phyloP scores from a whole-genome alignment of 2,888 invertebrate species.

The Steinernema carpocapsae region DNA sequence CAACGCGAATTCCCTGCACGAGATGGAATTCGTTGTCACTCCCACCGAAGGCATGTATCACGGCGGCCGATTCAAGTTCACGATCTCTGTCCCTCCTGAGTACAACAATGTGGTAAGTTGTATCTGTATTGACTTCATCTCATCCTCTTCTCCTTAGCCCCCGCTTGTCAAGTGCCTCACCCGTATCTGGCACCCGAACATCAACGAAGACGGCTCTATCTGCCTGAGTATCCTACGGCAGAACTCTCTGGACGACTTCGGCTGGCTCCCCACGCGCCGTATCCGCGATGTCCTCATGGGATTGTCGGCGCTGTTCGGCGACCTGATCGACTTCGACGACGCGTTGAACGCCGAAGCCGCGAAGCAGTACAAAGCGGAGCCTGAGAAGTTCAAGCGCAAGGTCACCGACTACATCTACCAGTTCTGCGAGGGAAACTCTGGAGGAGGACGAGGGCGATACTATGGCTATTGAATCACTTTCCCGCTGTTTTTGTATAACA shows the following conservation, averaged over 20 bases:
- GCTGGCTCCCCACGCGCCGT: constrained; percentile 90
- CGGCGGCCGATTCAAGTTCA: constrained; percentile 85
- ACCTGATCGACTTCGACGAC: constrained; percentile 92
- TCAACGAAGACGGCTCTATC: constrained; percentile 88
- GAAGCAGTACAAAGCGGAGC: constrained; percentile 83
- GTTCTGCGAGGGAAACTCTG: constrained; percentile 49
- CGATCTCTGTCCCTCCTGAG: constrained; percentile 85
- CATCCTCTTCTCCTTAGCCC: constrained; percentile 76
- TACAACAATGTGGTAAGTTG: constrained; percentile 90
- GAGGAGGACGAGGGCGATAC: too few species aligned
- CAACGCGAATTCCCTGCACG: constrained; percentile 79
- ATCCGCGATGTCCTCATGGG: constrained; percentile 94
- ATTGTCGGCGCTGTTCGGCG: constrained; percentile 87
- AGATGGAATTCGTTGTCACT: constrained; percentile 77
- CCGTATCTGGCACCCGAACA: constrained; percentile 94
- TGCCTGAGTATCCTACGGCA: constrained; percentile 87
- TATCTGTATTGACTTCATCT: background rate
- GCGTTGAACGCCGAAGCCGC: constrained; percentile 91
- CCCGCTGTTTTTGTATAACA: too few species aligned
- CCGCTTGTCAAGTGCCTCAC: constrained; percentile 88
- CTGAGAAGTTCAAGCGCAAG: constrained; percentile 69
- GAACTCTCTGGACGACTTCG: constrained; percentile 88
- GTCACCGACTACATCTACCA: constrained; percentile 90
- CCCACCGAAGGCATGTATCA: constrained; percentile 86
- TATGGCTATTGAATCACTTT: too few species aligned